Base-by-base conservation (phyloP, 2,113 vertebrate genomes). In the Nothobranchius kuhntae region DNA sequence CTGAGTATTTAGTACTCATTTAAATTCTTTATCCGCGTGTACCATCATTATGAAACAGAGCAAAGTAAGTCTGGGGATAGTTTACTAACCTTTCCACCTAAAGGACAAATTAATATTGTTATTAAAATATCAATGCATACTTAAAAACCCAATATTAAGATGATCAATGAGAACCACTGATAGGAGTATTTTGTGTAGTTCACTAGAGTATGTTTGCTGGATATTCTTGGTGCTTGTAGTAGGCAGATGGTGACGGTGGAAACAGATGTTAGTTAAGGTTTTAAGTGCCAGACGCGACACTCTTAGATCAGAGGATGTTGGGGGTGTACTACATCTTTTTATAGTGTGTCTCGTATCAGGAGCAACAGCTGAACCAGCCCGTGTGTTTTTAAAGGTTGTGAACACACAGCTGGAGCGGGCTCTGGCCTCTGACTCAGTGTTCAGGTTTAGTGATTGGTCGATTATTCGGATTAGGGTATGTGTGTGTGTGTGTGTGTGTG, bases 1-100 rank as follows among this genome's bases (percentile, higher is more conserved):
- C 89, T 89, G 89, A 90, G 88, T 90, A 83, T 87, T 90, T 87
- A 88, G 78, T 65, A 73, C 53, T 71, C 54, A 82, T 81, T 91
- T 92, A 84, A 86, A 88, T 82, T 87, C 72, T 69, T 79, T 69
- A 83, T 88, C 85, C 73, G 4, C 61, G 73, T 68, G 45, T 71
- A 68, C 79, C 73, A 71, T 89, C 86, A 76, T 88, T 91, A 85
- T 66, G 86, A 88, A 86, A 80, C 83, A 79, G 75, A 76, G 77
- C 84, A 80, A 86, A 92, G 88, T 86, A 89, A 88, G 80, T 80
- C 68, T 0, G 2, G 10, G 51, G 71, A 69, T 80, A 80, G 73
- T 61, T 64, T 68, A 59, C 61, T 80, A 80, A 86, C 72, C 74
- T 56, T 54, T 9, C 62, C 53, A 55, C 64, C 15, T 13, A 30